phyloP scores from a whole-genome alignment of 2,888 invertebrate species.

The Sturmia bella region DNA sequence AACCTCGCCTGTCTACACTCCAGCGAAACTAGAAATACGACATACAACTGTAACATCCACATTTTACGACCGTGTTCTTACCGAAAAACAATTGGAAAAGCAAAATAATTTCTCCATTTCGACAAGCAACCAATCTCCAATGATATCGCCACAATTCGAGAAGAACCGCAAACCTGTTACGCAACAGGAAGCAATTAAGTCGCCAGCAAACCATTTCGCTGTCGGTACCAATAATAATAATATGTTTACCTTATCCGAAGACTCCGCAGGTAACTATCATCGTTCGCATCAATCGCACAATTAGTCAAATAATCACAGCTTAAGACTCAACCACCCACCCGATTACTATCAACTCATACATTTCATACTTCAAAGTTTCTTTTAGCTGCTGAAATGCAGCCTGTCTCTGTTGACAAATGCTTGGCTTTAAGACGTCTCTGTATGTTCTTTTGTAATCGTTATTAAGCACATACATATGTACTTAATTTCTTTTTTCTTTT shows the following conservation, averaged over 20 bases:
- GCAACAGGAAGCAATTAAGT: constrained; percentile 41
- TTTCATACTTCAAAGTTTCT: background rate
- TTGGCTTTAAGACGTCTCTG: too few relatives aligned
- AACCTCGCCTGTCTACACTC: constrained; percentile 77
- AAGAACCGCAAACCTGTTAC: constrained; percentile 18
- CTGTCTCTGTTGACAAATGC: too few relatives aligned
- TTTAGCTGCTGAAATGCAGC: too few relatives aligned
- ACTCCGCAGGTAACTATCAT: constrained; percentile 68
- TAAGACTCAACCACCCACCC: constrained; percentile 9
- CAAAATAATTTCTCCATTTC: constrained; percentile 73
- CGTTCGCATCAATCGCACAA: constrained; percentile 35
- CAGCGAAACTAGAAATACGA: constrained; percentile 80
- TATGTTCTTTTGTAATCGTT: too few relatives aligned
- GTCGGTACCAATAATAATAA: constrained; percentile 38
- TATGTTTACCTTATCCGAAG: constrained; percentile 40
- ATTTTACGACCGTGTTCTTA: constrained; percentile 81
- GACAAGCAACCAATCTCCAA: constrained; percentile 70
- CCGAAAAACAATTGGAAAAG: constrained; percentile 80
- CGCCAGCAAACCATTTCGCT: constrained; percentile 54
- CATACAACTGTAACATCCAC: constrained; percentile 82
- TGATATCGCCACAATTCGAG: constrained; percentile 62
- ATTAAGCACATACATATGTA: too few relatives aligned
- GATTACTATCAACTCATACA: constrained; percentile 4
- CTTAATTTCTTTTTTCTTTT: too few relatives aligned
- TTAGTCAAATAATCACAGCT: constrained; percentile 24